These are phyloP conservation scores for Mormyrus lacerda DNA, from an alignment of 2,113 vertebrate species.

Conservation along the genomic window DNA sequence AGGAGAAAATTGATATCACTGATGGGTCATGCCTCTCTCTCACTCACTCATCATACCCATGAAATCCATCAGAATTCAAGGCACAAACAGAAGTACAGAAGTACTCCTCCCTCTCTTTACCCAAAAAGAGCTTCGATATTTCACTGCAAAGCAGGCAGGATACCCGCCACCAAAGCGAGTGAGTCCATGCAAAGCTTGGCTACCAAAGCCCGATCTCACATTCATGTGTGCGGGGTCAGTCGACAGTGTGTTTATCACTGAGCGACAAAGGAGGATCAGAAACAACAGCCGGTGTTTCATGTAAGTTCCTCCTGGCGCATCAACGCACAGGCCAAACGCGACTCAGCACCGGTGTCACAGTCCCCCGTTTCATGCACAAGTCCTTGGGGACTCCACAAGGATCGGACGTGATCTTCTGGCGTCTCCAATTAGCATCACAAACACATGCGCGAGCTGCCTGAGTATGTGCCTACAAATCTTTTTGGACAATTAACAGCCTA, in stretches of 20 bases:
- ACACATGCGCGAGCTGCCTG: neutral
- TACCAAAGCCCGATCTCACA: neutral
- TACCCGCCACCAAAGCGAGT: neutral
- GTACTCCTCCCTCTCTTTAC: neutral
- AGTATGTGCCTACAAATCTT: neutral
- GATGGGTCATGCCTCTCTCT: neutral
- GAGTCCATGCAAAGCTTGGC: neutral
- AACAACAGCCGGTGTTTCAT: neutral
- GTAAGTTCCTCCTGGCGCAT: neutral
- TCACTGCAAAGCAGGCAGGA: neutral
- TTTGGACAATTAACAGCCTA: neutral
- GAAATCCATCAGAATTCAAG: neutral
- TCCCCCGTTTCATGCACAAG: neutral
- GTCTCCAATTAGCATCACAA: neutral
- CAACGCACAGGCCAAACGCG: neutral
- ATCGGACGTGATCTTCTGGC: neutral
- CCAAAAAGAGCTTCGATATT: neutral
- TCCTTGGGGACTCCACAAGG: neutral
- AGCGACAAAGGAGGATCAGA: neutral
- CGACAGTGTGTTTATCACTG: neutral
- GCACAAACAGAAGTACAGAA: neutral
- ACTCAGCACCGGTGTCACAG: neutral
- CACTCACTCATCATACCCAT: neutral
- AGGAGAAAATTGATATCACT: neutral
- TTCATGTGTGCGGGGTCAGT: neutral